Evolutionary conservation across 1,140 invertebrate species (phyloP), one percentile per base, ranked within the genome.

Genomic region (Dendroctonus valens): DNA sequence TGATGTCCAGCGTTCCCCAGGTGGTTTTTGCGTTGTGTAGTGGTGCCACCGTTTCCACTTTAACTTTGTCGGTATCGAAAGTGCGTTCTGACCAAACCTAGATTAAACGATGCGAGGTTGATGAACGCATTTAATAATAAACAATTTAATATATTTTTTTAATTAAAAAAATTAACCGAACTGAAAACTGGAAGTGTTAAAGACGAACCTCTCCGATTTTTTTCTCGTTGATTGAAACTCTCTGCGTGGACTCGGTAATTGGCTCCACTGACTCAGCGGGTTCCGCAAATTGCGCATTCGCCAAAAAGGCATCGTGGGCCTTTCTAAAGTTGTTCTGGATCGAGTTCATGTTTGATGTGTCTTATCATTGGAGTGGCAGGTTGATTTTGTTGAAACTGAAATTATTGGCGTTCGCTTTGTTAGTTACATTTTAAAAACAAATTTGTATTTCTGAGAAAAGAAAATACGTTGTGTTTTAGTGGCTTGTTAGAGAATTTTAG

Each of bases 41-140:
- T 8, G 58, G 65, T 11, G 62, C 26, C 40, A 59, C n/a, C 7
- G 54, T 59, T 9, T 71, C 66, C 6, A 59, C 55, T 63, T 68
- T 72, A 9, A 65, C 59, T 53, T 69, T 73, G 53, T 65, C 68
- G 42, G 68, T 69, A 38, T 73, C 66, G 41, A 72, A 65, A 55
- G 72, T 73, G 44, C 72, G 69, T 42, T 69, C 67, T 5, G 72
- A 70, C 72, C 72, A 73, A 3, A 73, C 67, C 54, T 72, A 26
- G 4, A 42, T 14, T 41, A 26, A 14, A n/a, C 2, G 40, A 7
- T 14, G 12, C 11, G 40, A 39, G n/a, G 9, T 46, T 46, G 12
- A 46, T 46, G 42, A 46, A 2, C 8, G 12, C 1, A 15, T 37
- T 52, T 9, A n/a, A n/a, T n/a, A n/a, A n/a, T n/a, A n/a, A n/a